Base-by-base conservation (phyloP, 2,113 vertebrate genomes). In the Gavia stellata region DNA sequence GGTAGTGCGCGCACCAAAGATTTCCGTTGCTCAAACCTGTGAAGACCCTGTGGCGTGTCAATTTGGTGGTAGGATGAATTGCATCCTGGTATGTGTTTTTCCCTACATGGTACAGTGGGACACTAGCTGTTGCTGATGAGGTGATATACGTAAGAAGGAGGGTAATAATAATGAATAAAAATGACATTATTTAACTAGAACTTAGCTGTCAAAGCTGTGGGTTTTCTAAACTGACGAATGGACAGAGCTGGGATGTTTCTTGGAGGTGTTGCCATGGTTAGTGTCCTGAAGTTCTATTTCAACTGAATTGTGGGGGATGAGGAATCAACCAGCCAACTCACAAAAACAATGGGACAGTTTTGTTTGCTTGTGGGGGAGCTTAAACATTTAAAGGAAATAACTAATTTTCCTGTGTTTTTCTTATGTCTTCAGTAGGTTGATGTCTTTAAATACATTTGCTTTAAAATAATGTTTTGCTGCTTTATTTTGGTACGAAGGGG, bases 11-110 rank as follows among this genome's bases (percentile, higher is more conserved):
- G 0, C 26, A 33, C 33, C 58, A 42, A 28, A 58, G 49, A 6
- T 53, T 70, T 29, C 53, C 56, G 79, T 36, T 70, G 67, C 67
- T 66, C 42, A 26, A 10, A 24, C 13, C 53, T 17, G 23, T 26
- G 40, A 19, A 82, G 70, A 38, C 23, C 21, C 17, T 25, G 24
- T 3, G 6, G 17, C 0, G 0, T 4, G 34, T 53, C 66, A 18
- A 0, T 86, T 20, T 53, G 82, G 36, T 52, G 47, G 31, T 17
- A 73, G 23, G 38, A 19, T 56, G 71, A 88, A 62, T 45, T 53
- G 45, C 10, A 4, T 77, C 33, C 49, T 3, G 0, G 4, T 12
- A 23, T 67, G 44, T 55, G n/a, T 19, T 67, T 74, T 34, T 71
- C 55, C 44, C 14, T 50, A 4, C 7, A 0, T 20, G 55, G 59